Evolutionary conservation across 2,113 vertebrate species (phyloP).

Genomic region (Electrona antarctica): DNA sequence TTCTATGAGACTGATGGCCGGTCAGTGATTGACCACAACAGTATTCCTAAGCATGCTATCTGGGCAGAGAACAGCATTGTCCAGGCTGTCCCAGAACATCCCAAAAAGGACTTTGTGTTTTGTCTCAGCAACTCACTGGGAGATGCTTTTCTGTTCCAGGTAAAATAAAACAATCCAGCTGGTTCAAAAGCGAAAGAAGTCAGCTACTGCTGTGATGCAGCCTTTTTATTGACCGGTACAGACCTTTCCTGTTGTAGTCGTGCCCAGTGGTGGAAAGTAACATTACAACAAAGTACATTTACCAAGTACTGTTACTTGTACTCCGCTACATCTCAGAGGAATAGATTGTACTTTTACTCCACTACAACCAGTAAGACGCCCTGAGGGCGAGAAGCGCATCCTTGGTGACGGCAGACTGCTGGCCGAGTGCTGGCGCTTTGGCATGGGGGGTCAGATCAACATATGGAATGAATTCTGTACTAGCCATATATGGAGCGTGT

Average conservation of each 20-base stretch:
- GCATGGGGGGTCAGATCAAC: too few relatives aligned
- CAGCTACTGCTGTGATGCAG: background rate
- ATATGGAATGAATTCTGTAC: too few relatives aligned
- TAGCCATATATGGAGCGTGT: too few relatives aligned
- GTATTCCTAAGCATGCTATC: slow-evolving; percentile 92
- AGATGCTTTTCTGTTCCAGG: slow-evolving; percentile 97
- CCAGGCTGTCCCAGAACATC: slow-evolving; percentile 96
- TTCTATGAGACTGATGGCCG: slow-evolving; percentile 94
- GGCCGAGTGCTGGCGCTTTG: too few relatives aligned
- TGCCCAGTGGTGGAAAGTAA: background rate
- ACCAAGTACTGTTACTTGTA: too few relatives aligned
- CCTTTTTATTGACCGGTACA: slow-evolving; percentile 2
- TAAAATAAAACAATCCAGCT: slow-evolving; percentile 47
- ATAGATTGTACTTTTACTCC: too few relatives aligned
- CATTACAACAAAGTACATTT: too few relatives aligned
- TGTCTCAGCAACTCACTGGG: slow-evolving; percentile 98
- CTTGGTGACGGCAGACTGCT: too few relatives aligned
- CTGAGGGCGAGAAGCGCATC: too few relatives aligned
- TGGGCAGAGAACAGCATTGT: slow-evolving; percentile 99
- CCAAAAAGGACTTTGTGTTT: slow-evolving; percentile 98
- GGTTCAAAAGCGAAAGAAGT: background rate
- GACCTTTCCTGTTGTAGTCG: background rate
- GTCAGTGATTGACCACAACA: slow-evolving; percentile 93
- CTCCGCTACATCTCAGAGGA: too few relatives aligned
- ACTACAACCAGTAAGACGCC: too few relatives aligned